Percentiles rank a stretch among this genome's conserved stretches.
phyloP scores from a whole-genome alignment of 2,888 invertebrate genomes.

The Tipula lateralis region DNA sequence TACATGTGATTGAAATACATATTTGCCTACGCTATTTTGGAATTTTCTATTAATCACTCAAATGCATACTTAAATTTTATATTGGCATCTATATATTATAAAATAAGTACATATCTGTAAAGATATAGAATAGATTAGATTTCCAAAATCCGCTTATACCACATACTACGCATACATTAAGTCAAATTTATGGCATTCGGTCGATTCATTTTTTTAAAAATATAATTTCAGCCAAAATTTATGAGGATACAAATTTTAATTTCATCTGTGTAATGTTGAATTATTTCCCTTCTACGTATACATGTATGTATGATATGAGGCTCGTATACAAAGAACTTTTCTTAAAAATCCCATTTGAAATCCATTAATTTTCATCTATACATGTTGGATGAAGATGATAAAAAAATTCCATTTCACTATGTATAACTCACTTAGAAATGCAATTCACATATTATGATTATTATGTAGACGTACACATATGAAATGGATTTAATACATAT shows the following conservation, averaged over 20 bases:
- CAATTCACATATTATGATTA: slow-evolving; percentile 24
- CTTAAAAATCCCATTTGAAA: background rate
- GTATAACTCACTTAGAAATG: slow-evolving; percentile 14
- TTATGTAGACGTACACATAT: background rate
- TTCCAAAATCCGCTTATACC: background rate
- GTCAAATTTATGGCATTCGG: background rate
- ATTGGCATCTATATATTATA: background rate
- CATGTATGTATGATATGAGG: background rate
- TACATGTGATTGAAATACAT: no score
- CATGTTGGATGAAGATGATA: slow-evolving; percentile 7
- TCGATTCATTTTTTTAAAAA: background rate
- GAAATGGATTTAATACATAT: background rate
- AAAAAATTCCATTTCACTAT: slow-evolving; percentile 16
- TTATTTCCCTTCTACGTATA: background rate
- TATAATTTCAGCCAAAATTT: background rate
- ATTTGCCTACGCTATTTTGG: background rate
- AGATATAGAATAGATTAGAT: background rate
- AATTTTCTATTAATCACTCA: background rate
- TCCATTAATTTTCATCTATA: slow-evolving; percentile 19
- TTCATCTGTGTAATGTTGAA: background rate
- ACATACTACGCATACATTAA: background rate
- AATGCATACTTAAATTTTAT: background rate
- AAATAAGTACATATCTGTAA: background rate
- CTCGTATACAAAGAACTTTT: background rate
- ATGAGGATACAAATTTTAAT: slow-evolving; percentile 11